phyloP scores from a whole-genome alignment of 2,113 vertebrate species.

The Oreotrochilus melanogaster region DNA sequence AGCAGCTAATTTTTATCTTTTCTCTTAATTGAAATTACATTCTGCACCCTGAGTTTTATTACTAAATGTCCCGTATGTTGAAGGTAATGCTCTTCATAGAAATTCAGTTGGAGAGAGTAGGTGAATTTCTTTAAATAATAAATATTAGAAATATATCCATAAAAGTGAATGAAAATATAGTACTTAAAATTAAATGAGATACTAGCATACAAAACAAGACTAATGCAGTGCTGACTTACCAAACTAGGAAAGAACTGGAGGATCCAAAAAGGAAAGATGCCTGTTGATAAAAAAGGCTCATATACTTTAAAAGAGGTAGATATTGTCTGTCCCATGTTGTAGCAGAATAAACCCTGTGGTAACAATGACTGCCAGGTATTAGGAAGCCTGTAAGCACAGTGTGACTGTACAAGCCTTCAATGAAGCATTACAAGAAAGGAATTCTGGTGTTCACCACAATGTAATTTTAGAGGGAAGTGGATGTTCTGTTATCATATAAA shows the following conservation, averaged over 20 bases:
- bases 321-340: not conserved
- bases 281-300: not conserved
- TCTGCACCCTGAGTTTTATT: conserved; percentile 18
- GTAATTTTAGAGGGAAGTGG: not conserved
- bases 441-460: not conserved
- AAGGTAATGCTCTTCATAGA: not conserved
- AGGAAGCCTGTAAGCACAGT: not conserved
- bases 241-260: not conserved
- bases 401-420: not conserved
- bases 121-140: not conserved
- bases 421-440: not conserved
- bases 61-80: not conserved
- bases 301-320: not conserved
- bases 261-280: not conserved
- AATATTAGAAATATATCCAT: not conserved
- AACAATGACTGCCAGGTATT: not conserved
- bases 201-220: not conserved
- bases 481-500: not conserved
- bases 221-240: not conserved
- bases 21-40: conserved; percentile 46
- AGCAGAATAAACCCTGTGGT: not conserved
- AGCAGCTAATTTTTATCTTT: conserved; percentile 48
- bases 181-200: not conserved
- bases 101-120: not conserved
- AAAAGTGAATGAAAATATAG: not conserved